Percentiles rank a stretch among this genome's conserved stretches.
These are phyloP conservation scores for Poecile montanus DNA, from an alignment of 2,797 vertebrate species.

Conservation along the genomic window DNA sequence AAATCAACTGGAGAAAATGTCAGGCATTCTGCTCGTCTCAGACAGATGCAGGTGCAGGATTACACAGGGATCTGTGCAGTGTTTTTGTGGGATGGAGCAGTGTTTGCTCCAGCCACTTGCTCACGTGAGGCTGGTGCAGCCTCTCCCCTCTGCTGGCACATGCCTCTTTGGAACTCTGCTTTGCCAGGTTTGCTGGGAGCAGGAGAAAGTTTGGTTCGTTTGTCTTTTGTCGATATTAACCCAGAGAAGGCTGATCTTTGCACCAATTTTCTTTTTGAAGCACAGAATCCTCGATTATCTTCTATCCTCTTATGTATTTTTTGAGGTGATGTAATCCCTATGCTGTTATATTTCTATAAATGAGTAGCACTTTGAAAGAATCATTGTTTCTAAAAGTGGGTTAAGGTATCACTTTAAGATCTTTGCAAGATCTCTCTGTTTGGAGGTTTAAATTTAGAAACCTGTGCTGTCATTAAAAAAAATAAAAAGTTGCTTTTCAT, in stretches of 20 bases:
- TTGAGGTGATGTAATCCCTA: not conserved
- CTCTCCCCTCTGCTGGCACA: not conserved
- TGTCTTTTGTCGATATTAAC: not conserved
- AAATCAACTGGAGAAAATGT: not conserved
- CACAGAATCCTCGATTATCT: not conserved
- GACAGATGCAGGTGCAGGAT: not conserved
- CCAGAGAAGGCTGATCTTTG: not conserved
- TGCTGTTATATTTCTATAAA: not conserved
- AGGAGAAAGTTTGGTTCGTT: not conserved
- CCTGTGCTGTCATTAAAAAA: conserved; percentile 18
- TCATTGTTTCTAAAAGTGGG: not conserved
- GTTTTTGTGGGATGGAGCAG: not conserved
- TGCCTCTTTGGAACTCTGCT: not conserved
- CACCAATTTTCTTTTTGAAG: not conserved
- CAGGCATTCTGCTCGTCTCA: not conserved
- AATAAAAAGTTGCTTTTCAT: conserved; percentile 41
- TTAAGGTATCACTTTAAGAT: conserved; percentile 39
- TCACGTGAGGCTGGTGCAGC: fast-evolving
- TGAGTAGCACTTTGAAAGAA: not conserved
- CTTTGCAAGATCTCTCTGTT: conserved; percentile 14
- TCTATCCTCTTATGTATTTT: not conserved
- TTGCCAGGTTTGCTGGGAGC: not conserved
- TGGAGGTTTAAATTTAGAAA: conserved; percentile 63
- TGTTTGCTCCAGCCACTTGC: not conserved
- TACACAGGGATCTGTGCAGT: not conserved